phyloP scores from a whole-genome alignment of 2,113 vertebrate species.

The Zeus faber region DNA sequence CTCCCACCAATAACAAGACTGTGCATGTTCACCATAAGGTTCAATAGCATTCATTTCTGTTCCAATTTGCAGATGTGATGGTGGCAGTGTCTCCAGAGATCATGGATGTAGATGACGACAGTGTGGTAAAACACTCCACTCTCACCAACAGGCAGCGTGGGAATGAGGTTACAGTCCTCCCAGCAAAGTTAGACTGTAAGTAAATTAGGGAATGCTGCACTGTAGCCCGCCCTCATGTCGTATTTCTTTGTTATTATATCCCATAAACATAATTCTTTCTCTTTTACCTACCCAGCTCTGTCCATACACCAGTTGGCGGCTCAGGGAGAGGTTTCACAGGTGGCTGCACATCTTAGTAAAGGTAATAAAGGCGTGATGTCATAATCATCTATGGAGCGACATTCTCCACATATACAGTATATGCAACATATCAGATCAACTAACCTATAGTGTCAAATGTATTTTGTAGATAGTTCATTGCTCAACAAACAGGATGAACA shows the following conservation, averaged over 20 bases:
- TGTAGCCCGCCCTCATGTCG: too few species aligned
- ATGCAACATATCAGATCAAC: not conserved
- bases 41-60: too few species aligned
- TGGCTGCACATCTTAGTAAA: conserved; percentile 82
- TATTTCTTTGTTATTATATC: not conserved
- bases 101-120: conserved; percentile 55
- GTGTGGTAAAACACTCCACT: conserved; percentile 78
- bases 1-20: too few species aligned
- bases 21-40: too few species aligned
- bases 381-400: not conserved
- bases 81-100: conserved; percentile 31
- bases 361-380: conserved; percentile 65
- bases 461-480: conserved; percentile 79
- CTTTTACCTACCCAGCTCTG: conserved; percentile 68
- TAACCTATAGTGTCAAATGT: not conserved
- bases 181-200: conserved; percentile 89
- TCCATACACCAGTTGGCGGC: conserved; percentile 94
- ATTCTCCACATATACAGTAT: too few species aligned
- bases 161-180: conserved; percentile 87
- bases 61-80: not conserved
- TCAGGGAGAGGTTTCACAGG: conserved; percentile 87
- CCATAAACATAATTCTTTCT: not conserved
- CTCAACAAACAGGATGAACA: conserved; percentile 86
- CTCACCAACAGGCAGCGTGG: conserved; percentile 94
- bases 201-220: not conserved